Percentiles rank a stretch among this genome's conserved stretches.
Conservation (phyloP, 2,888 invertebrate species). For the Nomada fabriciana region DNA sequence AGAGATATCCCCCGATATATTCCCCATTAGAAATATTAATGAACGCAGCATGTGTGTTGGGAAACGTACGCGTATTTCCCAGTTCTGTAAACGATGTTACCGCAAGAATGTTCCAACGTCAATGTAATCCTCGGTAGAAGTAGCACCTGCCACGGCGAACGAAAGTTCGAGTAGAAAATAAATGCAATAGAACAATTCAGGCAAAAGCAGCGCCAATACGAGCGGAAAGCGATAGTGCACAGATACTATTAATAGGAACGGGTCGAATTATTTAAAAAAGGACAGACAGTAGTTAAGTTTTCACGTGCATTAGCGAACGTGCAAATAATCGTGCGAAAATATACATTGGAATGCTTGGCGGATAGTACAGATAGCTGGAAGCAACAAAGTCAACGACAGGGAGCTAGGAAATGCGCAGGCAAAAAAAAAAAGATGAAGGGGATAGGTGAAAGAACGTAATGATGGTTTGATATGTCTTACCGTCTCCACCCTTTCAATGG, state of each 20-base stretch:
- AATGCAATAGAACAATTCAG: not conserved
- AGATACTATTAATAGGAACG: not conserved
- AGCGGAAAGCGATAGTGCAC: constrained; percentile 9
- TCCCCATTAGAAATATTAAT: not conserved
- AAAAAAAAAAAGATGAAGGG: constrained; percentile 32
- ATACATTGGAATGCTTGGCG: not conserved
- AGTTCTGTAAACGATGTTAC: not conserved
- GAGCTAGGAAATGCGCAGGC: constrained; percentile 2
- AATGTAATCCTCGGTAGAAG: not conserved
- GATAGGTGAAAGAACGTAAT: constrained; percentile 16
- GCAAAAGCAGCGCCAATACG: not conserved
- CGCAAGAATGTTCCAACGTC: not conserved
- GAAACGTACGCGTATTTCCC: not conserved
- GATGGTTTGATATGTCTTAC: constrained; percentile 86
- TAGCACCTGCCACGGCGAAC: not conserved
- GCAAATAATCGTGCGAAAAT: not conserved
- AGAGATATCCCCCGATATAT: not conserved
- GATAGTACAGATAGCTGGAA: constrained; percentile 1
- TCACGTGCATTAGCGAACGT: not conserved
- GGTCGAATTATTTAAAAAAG: not conserved
- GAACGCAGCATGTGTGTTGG: not conserved
- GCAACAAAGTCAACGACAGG: not conserved
- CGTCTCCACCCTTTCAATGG: constrained; percentile 96
- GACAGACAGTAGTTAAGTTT: not conserved
- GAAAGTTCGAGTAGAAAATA: not conserved